Conservation (phyloP, 2,113 vertebrate species). For the Psophia crepitans region DNA sequence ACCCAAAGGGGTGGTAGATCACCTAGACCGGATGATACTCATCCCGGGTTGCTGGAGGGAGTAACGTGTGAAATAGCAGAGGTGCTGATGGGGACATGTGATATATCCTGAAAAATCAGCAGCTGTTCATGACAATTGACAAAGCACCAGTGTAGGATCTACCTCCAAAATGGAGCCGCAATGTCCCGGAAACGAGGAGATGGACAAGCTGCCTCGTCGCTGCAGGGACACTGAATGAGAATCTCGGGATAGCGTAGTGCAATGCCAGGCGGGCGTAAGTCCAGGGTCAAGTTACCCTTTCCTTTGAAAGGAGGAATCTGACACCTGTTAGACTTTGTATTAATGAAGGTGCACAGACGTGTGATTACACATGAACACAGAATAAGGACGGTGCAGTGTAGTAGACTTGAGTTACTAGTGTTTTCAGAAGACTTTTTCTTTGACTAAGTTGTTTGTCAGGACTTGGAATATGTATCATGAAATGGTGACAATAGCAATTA, state of each 20-base stretch:
- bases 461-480: not conserved
- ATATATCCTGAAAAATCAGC: conserved; percentile 32
- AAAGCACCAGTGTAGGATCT: not conserved
- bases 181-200: not conserved
- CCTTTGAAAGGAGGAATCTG: not conserved
- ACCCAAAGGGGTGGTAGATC: not conserved
- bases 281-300: not conserved
- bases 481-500: not conserved
- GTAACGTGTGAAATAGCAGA: conserved; percentile 43
- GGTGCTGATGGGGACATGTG: not conserved
- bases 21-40: not conserved
- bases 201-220: not conserved
- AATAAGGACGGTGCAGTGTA: not conserved
- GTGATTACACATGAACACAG: not conserved
- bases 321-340: not conserved
- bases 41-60: not conserved
- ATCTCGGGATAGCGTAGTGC: not conserved
- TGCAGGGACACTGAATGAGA: not conserved
- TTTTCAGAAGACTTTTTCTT: not conserved
- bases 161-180: not conserved
- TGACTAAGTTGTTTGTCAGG: not conserved
- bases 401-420: not conserved
- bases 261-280: rapidly evolving
- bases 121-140: conserved; percentile 15
- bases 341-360: not conserved